A percentile compares a stretch with the other conserved stretches of the same genome.
These are phyloP conservation scores for Pteronotus mesoamericanus DNA, from an alignment of 2,797 vertebrate genomes.

Conservation along the genomic window DNA sequence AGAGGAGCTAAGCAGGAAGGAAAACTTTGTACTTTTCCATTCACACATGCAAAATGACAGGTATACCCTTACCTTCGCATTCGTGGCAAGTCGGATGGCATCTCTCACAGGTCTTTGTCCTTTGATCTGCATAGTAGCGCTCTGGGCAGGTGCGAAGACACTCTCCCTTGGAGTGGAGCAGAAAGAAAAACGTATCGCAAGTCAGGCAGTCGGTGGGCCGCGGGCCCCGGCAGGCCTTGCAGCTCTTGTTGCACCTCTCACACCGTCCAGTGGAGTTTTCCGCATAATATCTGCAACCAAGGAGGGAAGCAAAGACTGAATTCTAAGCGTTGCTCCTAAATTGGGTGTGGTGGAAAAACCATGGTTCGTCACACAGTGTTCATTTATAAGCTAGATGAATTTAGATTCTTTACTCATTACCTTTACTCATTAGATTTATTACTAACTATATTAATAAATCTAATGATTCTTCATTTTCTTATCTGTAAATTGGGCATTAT, in stretches of 20 bases:
- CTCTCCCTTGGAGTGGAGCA: constrained; percentile 83
- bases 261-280: constrained; percentile 81
- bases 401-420: background rate
- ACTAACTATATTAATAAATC: background rate
- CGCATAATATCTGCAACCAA: constrained; percentile 80
- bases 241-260: constrained; percentile 88
- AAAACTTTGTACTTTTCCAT: background rate
- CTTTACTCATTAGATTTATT: background rate
- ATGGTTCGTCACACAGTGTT: background rate
- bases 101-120: constrained; percentile 84
- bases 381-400: background rate
- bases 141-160: constrained; percentile 88
- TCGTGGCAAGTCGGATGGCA: constrained; percentile 90
- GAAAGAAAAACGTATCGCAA: constrained; percentile 85
- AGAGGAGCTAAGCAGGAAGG: background rate
- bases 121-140: constrained; percentile 82
- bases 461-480: background rate
- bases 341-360: background rate
- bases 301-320: background rate
- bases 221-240: constrained; percentile 85
- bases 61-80: constrained; percentile 85
- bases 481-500: background rate
- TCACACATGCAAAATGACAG: background rate
- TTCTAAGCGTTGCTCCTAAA: background rate
- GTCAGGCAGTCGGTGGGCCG: constrained; percentile 84